Percentiles rank a stretch among this genome's conserved stretches.
phyloP scores from a whole-genome alignment of 1,140 invertebrate genomes.

The Nephila pilipes region DNA sequence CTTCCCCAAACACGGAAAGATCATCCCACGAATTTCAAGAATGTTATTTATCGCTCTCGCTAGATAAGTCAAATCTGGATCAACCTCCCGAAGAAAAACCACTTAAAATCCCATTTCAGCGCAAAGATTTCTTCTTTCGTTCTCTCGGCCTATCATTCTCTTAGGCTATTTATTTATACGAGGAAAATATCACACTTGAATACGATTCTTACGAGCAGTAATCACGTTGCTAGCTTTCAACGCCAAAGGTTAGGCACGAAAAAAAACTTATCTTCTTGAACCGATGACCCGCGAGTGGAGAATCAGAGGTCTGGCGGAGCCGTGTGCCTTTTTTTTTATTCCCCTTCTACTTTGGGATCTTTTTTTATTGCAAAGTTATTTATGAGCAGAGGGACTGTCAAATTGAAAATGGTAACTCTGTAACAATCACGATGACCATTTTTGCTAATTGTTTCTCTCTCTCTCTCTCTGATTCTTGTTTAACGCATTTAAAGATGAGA shows the following conservation, averaged over 20 bases:
- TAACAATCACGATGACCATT: background rate
- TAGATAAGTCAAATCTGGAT: constrained; percentile 30
- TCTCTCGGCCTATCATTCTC: background rate
- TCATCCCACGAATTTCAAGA: constrained; percentile 23
- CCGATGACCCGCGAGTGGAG: constrained; percentile 31
- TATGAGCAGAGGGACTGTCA: background rate
- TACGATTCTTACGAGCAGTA: constrained; percentile 42
- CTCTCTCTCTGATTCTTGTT: too few relatives aligned
- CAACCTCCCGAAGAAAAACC: constrained; percentile 13
- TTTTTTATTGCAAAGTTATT: background rate
- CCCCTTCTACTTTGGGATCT: background rate
- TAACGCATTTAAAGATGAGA: too few relatives aligned
- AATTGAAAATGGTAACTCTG: constrained; percentile 3
- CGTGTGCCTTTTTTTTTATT: background rate
- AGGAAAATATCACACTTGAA: constrained; percentile 59
- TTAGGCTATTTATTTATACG: constrained; percentile 52
- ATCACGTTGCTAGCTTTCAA: constrained; percentile 53
- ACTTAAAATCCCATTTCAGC: constrained; percentile 56
- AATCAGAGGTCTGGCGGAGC: constrained; percentile 39
- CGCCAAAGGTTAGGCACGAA: constrained; percentile 37
- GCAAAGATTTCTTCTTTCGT: background rate
- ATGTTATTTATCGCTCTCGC: background rate
- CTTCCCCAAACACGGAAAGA: background rate
- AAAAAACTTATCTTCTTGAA: constrained; percentile 55
- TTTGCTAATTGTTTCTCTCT: too few relatives aligned